phyloP scores from a whole-genome alignment of 1,140 invertebrate genomes.

The Drosophila mauritiana region DNA sequence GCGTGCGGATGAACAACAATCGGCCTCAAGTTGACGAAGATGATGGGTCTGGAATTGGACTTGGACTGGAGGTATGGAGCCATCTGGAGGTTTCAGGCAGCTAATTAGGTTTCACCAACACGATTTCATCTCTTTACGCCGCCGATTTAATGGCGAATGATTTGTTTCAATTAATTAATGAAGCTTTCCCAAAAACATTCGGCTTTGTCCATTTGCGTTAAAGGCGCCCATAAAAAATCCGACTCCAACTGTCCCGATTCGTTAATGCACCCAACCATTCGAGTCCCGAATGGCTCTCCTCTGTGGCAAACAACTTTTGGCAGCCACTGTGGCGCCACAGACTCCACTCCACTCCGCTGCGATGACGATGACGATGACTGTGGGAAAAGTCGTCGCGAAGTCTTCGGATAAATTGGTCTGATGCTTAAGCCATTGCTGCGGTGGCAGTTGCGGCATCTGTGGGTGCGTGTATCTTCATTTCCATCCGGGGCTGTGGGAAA shows the following conservation, averaged over 20 bases:
- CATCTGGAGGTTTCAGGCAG: not conserved
- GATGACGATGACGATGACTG: conserved; percentile 25
- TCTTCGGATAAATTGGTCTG: conserved; percentile 17
- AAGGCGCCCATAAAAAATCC: conserved; percentile 43
- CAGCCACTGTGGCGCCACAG: conserved; percentile 62
- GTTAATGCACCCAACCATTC: conserved; percentile 13
- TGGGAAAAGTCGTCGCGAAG: conserved; percentile 54
- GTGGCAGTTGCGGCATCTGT: conserved; percentile 43
- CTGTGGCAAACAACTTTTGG: conserved; percentile 67
- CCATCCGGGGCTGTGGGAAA: conserved; percentile 57
- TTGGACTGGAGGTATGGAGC: not conserved
- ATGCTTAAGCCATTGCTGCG: conserved; percentile 4
- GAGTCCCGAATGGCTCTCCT: conserved; percentile 39
- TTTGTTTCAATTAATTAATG: conserved; percentile 38
- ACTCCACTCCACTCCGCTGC: conserved; percentile 10
- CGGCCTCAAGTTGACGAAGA: conserved; percentile 8
- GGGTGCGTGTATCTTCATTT: conserved; percentile 60
- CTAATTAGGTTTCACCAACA: conserved; percentile 1
- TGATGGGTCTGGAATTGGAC: conserved; percentile 5
- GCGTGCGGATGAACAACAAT: conserved; percentile 16
- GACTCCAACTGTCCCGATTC: conserved; percentile 22
- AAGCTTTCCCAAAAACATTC: conserved; percentile 25
- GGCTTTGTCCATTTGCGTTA: conserved; percentile 60
- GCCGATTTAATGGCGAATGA: conserved; percentile 15
- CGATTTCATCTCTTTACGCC: not conserved